Percentiles rank a stretch among this genome's conserved stretches.
phyloP scores from a whole-genome alignment of 1,140 invertebrate genomes.

The Latrodectus geometricus region DNA sequence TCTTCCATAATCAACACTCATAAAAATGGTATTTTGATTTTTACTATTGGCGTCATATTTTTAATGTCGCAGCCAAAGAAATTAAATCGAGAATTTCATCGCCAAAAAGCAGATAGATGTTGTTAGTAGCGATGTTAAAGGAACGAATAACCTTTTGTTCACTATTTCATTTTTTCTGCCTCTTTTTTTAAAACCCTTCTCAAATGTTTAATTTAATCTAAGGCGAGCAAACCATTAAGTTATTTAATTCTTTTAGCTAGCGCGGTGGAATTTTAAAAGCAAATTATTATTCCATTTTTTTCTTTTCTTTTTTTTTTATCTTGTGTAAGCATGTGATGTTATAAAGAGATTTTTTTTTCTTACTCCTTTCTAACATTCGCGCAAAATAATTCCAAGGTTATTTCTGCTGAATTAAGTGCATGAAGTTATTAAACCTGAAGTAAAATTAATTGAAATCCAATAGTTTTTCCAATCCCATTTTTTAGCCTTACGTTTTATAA shows the following conservation, averaged over 20 bases:
- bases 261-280: constrained; percentile 51
- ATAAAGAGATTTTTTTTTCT: constrained; percentile 27
- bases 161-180: constrained; percentile 10
- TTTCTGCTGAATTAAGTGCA: constrained; percentile 54
- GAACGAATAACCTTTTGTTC: constrained; percentile 51
- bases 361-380: constrained; percentile 11
- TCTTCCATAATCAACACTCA: too few species aligned
- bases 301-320: constrained; percentile 16
- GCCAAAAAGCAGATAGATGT: constrained; percentile 30
- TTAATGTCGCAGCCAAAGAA: neutral
- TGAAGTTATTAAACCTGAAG: constrained; percentile 60
- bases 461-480: constrained; percentile 34
- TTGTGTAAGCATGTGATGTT: constrained; percentile 24
- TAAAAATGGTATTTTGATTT: neutral
- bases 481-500: constrained; percentile 25
- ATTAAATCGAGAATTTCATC: constrained; percentile 2
- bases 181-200: constrained; percentile 1
- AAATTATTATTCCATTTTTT: constrained; percentile 49
- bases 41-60: neutral
- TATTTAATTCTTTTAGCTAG: constrained; percentile 52
- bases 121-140: constrained; percentile 29
- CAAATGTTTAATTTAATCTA: constrained; percentile 60
- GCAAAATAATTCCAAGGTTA: constrained; percentile 47
- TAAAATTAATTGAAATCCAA: constrained; percentile 61
- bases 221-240: constrained; percentile 56